phyloP scores from a whole-genome alignment of 2,888 invertebrate species.

The Protonemura montana region DNA sequence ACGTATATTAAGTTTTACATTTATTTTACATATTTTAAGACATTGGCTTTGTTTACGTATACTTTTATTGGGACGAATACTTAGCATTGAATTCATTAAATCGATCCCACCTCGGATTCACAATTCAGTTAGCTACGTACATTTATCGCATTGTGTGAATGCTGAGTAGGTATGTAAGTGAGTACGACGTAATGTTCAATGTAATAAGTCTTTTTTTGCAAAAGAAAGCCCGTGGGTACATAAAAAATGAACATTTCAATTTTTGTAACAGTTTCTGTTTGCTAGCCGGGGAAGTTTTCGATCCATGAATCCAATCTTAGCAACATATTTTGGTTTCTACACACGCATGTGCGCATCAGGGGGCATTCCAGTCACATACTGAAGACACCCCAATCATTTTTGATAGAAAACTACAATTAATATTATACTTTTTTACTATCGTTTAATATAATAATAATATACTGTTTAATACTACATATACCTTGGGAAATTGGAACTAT shows the following conservation, averaged over 20 bases:
- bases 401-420: background rate
- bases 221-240: no score
- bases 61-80: slow-evolving; percentile 40
- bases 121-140: no score
- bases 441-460: background rate
- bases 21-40: slow-evolving; percentile 8
- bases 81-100: background rate
- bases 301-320: background rate
- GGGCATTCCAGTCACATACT: background rate
- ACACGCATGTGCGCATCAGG: background rate
- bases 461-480: background rate
- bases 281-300: background rate
- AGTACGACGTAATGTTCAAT: no score
- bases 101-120: background rate
- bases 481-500: slow-evolving; percentile 5
- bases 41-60: slow-evolving; percentile 40
- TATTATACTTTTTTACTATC: background rate
- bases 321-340: background rate
- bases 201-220: no score
- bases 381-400: background rate
- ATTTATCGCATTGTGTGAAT: no score
- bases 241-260: no score
- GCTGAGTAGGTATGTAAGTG: no score
- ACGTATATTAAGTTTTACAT: slow-evolving; percentile 1
- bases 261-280: background rate